Conservation (phyloP, 2,797 vertebrate genomes). For the Leucoraja ocellata region DNA sequence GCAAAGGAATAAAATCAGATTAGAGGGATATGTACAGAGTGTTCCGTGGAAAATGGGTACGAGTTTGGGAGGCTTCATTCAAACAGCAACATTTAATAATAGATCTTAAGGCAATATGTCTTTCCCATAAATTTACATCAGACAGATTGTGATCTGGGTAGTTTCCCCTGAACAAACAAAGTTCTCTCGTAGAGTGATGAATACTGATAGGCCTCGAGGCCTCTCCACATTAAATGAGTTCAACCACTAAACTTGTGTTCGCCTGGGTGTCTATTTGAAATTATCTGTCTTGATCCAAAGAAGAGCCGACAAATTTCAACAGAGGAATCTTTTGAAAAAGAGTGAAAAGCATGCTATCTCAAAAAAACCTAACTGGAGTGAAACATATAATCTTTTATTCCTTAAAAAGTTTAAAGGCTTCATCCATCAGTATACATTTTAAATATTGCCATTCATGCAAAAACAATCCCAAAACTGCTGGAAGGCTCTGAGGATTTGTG, state of each 20-base stretch:
- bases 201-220: no score
- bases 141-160: not conserved
- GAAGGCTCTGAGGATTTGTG: not conserved
- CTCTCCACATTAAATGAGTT: no score
- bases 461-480: not conserved
- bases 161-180: not conserved
- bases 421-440: not conserved
- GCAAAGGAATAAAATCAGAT: no score
- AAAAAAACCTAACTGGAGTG: not conserved
- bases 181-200: not conserved
- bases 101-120: not conserved
- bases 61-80: no score
- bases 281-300: not conserved
- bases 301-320: not conserved
- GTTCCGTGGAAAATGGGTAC: no score
- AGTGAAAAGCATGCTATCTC: not conserved
- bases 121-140: not conserved
- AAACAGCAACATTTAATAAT: not conserved
- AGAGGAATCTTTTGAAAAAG: not conserved
- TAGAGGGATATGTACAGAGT: no score
- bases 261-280: not conserved
- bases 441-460: not conserved
- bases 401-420: constrained; percentile 3
- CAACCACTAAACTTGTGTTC: no score
- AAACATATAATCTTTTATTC: not conserved